phyloP scores from a whole-genome alignment of 2,113 vertebrate species.

The Oenanthe oenanthe region DNA sequence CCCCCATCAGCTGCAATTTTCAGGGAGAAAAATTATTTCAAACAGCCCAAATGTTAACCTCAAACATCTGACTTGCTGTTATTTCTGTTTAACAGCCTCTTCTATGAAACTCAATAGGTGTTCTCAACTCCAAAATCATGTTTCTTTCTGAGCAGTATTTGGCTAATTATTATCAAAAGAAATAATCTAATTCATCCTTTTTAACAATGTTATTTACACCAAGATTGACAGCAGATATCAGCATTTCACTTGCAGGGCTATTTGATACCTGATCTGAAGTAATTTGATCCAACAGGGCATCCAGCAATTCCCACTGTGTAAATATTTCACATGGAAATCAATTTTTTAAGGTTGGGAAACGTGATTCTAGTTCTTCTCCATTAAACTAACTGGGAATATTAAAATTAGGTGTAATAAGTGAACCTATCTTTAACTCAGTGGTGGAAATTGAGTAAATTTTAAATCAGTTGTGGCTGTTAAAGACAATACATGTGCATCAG shows the following conservation, averaged over 20 bases:
- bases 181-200: background rate
- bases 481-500: background rate
- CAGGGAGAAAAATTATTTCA: background rate
- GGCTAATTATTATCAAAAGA: background rate
- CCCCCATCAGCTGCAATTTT: background rate
- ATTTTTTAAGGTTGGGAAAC: background rate
- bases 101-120: background rate
- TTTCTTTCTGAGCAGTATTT: background rate
- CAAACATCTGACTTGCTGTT: background rate
- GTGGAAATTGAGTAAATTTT: background rate
- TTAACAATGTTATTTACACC: background rate
- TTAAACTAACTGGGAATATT: background rate
- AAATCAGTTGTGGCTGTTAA: background rate
- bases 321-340: conserved; percentile 11
- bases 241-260: background rate
- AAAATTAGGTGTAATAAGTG: background rate
- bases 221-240: background rate
- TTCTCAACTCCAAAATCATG: background rate
- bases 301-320: background rate
- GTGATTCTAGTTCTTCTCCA: background rate
- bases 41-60: background rate
- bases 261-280: background rate
- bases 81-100: background rate
- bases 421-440: background rate
- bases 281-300: background rate